A percentile compares a stretch with the other conserved stretches of the same genome.
Conservation (phyloP, 2,113 vertebrate genomes). For the Gallinago paraguaiae region DNA sequence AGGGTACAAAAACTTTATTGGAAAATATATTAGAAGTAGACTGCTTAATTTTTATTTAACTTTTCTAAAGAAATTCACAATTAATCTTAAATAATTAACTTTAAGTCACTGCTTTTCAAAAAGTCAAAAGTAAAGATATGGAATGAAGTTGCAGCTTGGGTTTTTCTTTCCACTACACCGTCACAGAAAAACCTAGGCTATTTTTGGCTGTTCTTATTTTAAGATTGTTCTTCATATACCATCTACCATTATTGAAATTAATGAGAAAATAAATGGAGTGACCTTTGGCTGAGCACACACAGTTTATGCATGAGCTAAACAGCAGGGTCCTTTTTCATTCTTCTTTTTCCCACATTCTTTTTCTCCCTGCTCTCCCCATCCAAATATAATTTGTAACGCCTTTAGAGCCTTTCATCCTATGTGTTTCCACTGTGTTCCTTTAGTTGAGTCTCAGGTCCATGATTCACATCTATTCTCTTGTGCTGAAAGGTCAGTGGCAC, state of each 20-base stretch:
- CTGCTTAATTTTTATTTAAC: neutral
- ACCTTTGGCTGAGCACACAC: constrained; percentile 68
- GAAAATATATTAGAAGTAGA: neutral
- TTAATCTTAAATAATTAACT: neutral
- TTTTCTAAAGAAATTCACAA: neutral
- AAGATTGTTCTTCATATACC: constrained; percentile 47
- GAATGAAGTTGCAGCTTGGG: neutral
- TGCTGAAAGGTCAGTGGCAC: constrained; percentile 22
- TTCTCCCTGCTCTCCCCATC: constrained; percentile 14
- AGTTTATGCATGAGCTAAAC: constrained; percentile 50
- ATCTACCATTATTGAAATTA: constrained; percentile 31
- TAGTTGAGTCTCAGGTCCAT: neutral
- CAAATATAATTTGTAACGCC: constrained; percentile 49
- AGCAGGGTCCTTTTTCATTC: constrained; percentile 33
- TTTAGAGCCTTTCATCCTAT: constrained; percentile 21
- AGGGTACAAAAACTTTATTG: neutral
- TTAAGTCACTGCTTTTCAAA: constrained; percentile 12
- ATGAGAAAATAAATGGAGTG: constrained; percentile 62
- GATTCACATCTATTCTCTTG: constrained; percentile 22
- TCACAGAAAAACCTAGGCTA: constrained; percentile 20
- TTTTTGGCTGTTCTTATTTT: constrained; percentile 50
- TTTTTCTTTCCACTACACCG: neutral
- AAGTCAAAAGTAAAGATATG: neutral
- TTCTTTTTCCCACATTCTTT: constrained; percentile 48
- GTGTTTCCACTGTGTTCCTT: constrained; percentile 20